These are phyloP conservation scores for Mythimna lalbum DNA, from an alignment of 2,888 invertebrate species.

Conservation along the genomic window DNA sequence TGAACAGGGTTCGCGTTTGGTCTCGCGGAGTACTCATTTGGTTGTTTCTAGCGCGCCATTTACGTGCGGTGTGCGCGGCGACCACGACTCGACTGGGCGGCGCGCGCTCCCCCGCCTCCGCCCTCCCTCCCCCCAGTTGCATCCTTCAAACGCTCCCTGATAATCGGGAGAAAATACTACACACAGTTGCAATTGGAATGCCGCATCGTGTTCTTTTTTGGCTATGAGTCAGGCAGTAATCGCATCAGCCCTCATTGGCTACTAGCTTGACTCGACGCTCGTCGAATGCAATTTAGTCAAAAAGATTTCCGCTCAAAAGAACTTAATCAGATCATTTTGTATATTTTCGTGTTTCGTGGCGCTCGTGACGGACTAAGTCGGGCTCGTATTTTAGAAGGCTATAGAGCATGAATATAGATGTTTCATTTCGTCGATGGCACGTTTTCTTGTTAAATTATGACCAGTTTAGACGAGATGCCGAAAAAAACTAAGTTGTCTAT, in stretches of 20 bases:
- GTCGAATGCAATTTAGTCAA: constrained; percentile 65
- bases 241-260: constrained; percentile 81
- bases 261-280: constrained; percentile 70
- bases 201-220: constrained; percentile 86
- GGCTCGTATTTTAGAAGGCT: constrained; percentile 70
- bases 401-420: constrained; percentile 78
- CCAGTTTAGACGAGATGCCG: constrained; percentile 66
- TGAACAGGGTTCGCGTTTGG: constrained; percentile 76
- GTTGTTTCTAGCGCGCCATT: constrained; percentile 71
- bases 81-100: constrained; percentile 83
- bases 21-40: constrained; percentile 85
- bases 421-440: constrained; percentile 71
- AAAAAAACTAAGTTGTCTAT: constrained; percentile 60
- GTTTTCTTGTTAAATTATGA: constrained; percentile 75
- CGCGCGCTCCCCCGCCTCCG: constrained; percentile 66
- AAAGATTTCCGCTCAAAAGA: constrained; percentile 51
- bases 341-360: constrained; percentile 59
- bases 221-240: constrained; percentile 86
- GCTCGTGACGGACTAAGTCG: constrained; percentile 61
- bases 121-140: constrained; percentile 77
- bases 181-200: constrained; percentile 86
- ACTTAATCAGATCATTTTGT: constrained; percentile 56
- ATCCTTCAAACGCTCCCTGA: constrained; percentile 87
- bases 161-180: constrained; percentile 89
- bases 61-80: constrained; percentile 77